phyloP scores from a whole-genome alignment of 2,888 invertebrate genomes.

The Mellilla xanthometata region DNA sequence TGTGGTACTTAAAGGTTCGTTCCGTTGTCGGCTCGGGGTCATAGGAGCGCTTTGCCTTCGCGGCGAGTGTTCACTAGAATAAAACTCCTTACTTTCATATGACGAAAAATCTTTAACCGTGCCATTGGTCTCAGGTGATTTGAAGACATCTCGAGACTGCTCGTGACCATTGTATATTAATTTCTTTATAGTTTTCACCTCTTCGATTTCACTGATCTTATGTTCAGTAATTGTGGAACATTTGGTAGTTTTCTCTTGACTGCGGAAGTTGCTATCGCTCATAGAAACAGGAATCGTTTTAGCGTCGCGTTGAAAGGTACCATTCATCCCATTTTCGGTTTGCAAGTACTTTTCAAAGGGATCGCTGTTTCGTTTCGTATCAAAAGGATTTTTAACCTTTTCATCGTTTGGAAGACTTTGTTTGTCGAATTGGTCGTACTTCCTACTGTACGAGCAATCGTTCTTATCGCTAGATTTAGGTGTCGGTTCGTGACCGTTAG shows the following conservation, averaged over 20 bases:
- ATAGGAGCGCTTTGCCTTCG: slow-evolving; percentile 38
- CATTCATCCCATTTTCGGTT: slow-evolving; percentile 50
- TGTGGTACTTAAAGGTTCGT: slow-evolving; percentile 40
- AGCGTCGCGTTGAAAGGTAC: slow-evolving; percentile 43
- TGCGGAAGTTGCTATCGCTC: slow-evolving; percentile 63
- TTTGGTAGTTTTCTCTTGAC: slow-evolving; percentile 62
- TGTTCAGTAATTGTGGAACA: slow-evolving; percentile 69
- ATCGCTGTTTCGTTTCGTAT: slow-evolving; percentile 59
- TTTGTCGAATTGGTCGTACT: slow-evolving; percentile 41
- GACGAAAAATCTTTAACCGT: slow-evolving; percentile 28
- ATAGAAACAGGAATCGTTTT: slow-evolving; percentile 58
- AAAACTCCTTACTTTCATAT: slow-evolving; percentile 23
- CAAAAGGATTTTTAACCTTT: slow-evolving; percentile 62
- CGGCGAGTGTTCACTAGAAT: slow-evolving; percentile 34
- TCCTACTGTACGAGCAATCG: slow-evolving; percentile 43
- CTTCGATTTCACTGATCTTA: slow-evolving; percentile 69
- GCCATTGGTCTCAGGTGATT: slow-evolving; percentile 17
- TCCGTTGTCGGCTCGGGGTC: slow-evolving; percentile 39
- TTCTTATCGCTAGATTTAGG: slow-evolving; percentile 41
- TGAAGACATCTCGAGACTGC: slow-evolving; percentile 31
- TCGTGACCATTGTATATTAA: slow-evolving; percentile 65
- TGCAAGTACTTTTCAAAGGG: slow-evolving; percentile 66
- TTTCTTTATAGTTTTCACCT: slow-evolving; percentile 76
- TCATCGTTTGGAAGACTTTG: slow-evolving; percentile 48
- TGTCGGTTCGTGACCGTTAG: slow-evolving; percentile 47